Percentiles rank a stretch among this genome's conserved stretches.
Conservation (phyloP, 2,888 invertebrate species). For the Acleris emargana region DNA sequence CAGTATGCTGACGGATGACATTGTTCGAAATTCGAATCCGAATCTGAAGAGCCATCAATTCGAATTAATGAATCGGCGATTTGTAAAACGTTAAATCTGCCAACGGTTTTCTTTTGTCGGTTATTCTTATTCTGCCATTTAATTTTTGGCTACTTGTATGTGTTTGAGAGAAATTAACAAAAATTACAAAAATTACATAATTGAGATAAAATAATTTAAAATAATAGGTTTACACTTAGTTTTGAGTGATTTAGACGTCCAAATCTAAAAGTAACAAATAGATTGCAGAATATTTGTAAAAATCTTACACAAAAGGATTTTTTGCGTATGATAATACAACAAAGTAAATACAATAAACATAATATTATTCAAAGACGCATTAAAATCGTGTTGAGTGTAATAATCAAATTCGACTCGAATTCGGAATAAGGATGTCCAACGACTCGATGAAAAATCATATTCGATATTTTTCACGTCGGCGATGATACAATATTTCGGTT, state of each 20-base stretch:
- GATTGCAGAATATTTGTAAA: too few species aligned
- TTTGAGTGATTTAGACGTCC: too few species aligned
- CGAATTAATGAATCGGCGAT: constrained; percentile 32
- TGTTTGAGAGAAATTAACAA: too few species aligned
- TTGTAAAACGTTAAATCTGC: constrained; percentile 14
- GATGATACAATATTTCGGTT: constrained; percentile 29
- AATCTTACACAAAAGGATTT: too few species aligned
- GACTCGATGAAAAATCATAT: constrained; percentile 17
- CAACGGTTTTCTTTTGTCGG: constrained; percentile 11
- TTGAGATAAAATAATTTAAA: too few species aligned
- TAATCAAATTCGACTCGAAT: not conserved
- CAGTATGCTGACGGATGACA: constrained; percentile 19
- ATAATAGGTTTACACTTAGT: too few species aligned
- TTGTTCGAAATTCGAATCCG: constrained; percentile 18
- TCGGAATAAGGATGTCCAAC: constrained; percentile 24
- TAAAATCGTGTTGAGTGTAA: too few species aligned
- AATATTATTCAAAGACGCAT: too few species aligned
- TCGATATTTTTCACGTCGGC: constrained; percentile 34
- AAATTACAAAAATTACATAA: too few species aligned
- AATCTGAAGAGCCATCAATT: constrained; percentile 28
- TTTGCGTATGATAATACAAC: too few species aligned
- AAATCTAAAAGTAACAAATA: too few species aligned
- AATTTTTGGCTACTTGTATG: not conserved
- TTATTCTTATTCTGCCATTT: constrained; percentile 3
- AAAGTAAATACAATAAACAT: too few species aligned